These are phyloP conservation scores for Agriopis leucophaearia DNA, from an alignment of 2,888 invertebrate species.

Conservation along the genomic window DNA sequence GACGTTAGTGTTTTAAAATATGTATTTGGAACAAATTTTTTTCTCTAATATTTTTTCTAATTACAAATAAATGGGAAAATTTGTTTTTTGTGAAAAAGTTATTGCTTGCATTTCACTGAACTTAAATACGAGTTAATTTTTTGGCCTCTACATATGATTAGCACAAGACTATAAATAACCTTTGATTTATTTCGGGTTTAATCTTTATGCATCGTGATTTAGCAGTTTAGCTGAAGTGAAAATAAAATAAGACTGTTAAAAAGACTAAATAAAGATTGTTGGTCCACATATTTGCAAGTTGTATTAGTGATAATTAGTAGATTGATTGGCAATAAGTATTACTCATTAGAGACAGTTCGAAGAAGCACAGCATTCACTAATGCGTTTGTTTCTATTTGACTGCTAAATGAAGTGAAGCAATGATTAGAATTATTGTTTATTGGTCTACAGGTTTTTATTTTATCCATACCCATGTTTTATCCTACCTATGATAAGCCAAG, in stretches of 20 bases:
- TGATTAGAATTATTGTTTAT: too few relatives aligned
- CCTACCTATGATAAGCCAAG: too few relatives aligned
- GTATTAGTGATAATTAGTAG: conserved; percentile 13
- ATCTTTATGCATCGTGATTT: conserved; percentile 4
- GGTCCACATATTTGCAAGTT: conserved; percentile 19
- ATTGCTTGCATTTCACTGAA: not conserved
- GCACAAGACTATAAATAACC: conserved; percentile 1
- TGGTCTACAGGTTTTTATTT: too few relatives aligned
- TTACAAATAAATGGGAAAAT: too few relatives aligned
- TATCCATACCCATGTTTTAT: too few relatives aligned
- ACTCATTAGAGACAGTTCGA: conserved; percentile 4
- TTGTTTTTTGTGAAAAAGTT: not conserved
- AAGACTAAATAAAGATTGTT: not conserved
- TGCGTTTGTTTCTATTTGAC: conserved; percentile 2
- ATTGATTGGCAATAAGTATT: conserved; percentile 2
- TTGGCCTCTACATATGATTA: not conserved
- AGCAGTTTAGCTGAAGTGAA: not conserved
- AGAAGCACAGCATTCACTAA: conserved; percentile 1
- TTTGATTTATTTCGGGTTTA: conserved; percentile 18
- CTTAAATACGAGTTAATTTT: not conserved
- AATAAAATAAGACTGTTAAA: too few relatives aligned
- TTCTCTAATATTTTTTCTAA: too few relatives aligned
- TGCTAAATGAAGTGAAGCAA: too few relatives aligned
- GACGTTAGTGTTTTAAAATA: too few relatives aligned
- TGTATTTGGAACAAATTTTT: too few relatives aligned